These are phyloP conservation scores for Spinus pinus DNA, from an alignment of 2,797 vertebrate genomes.

Conservation along the genomic window DNA sequence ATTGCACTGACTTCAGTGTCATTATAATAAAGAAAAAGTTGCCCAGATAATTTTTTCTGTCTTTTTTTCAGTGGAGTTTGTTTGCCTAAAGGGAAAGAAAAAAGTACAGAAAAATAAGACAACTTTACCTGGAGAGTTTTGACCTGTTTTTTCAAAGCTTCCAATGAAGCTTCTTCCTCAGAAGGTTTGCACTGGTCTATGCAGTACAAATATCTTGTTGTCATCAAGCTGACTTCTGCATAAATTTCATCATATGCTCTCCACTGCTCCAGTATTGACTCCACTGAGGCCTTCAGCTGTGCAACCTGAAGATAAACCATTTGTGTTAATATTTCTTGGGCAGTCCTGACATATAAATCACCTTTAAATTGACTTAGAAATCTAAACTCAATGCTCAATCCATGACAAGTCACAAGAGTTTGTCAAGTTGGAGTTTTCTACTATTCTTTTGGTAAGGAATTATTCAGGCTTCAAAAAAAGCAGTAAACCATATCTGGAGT, in stretches of 20 bases:
- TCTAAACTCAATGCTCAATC: neutral
- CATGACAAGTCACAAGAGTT: neutral
- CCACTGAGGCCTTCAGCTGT: constrained; percentile 63
- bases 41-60: neutral
- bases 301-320: constrained; percentile 60
- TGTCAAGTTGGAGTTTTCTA: neutral
- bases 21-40: neutral
- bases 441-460: neutral
- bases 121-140: constrained; percentile 82
- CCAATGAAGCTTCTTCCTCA: constrained; percentile 58
- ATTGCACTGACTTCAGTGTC: neutral
- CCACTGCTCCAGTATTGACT: constrained; percentile 76
- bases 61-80: neutral
- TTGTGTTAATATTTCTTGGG: neutral
- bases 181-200: constrained; percentile 65
- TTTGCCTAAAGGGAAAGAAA: neutral
- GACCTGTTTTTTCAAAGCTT: constrained; percentile 70
- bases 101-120: neutral
- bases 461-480: neutral
- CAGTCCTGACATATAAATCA: neutral
- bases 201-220: constrained; percentile 66
- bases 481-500: neutral
- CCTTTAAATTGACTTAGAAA: neutral
- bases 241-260: constrained; percentile 66
- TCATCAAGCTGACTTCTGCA: constrained; percentile 60